Evolutionary conservation across 2,797 vertebrate genomes (phyloP), one percentile per base, ranked within the genome.

Genomic region (Hippopotamyrus pictus): DNA sequence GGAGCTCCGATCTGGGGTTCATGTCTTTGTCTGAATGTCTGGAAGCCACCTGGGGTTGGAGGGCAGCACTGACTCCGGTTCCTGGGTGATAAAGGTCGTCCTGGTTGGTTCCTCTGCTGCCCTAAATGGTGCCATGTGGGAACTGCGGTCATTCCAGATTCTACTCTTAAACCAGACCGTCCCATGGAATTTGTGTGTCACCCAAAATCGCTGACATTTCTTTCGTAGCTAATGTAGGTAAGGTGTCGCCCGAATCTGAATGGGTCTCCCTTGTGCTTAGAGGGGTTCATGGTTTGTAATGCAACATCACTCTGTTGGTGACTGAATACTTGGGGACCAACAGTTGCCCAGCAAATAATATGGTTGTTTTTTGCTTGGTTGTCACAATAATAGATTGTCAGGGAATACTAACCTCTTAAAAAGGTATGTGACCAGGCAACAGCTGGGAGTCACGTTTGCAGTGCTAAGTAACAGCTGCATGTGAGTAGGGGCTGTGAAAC

Each of bases 71-170:
- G 93, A 92, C 90, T 94, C 65, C 86, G 95, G 88, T 59, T 92
- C 93, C 92, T 96, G 94, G 44, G 95, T 97, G 93, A 96, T 93
- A 91, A 97, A 95, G 88, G 94, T 93, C 84, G 92, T 90, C 22
- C 91, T 92, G 90, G 90, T 91, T 89, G 89, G 90, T 91, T 93
- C 91, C 92, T 93, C 93, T 93, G 93, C 94, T 91, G 93, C 93
- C 93, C 95, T 94, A 50, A 62, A 92, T 65, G 94, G 93, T 92
- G 76, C 83, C 88, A 87, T 53, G 86, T 41, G 69, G 5, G 41
- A 65, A 54, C 3, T 79, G 41, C 11, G 17, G 84, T 65, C 48
- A 53, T 53, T 53, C 51, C 51, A 1, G 14, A 17, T 53, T 53
- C 51, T 12, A 65, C 54, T 5, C 11, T 88, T 46, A 91, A 89